Percentiles rank a stretch among this genome's conserved stretches.
Conservation (phyloP, 2,113 vertebrate species). For the Symphodus melops region DNA sequence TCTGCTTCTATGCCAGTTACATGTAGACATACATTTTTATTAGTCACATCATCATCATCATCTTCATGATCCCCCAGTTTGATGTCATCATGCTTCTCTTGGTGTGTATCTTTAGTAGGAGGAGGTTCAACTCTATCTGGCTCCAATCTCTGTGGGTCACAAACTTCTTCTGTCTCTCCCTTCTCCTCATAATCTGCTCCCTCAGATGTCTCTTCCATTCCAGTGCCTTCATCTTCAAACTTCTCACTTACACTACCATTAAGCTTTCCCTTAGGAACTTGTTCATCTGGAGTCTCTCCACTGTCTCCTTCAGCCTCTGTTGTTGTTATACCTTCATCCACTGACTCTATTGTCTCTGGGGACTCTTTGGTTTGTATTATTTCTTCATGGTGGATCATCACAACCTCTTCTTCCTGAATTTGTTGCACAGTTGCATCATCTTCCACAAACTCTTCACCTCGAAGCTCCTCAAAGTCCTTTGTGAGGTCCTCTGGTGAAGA, state of each 20-base stretch:
- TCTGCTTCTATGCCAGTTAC: slow-evolving; percentile 83
- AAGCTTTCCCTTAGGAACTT: slow-evolving; percentile 85
- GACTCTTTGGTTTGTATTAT: slow-evolving; percentile 87
- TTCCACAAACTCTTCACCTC: slow-evolving; percentile 86
- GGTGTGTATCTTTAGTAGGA: slow-evolving; percentile 68
- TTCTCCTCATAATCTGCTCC: slow-evolving; percentile 93
- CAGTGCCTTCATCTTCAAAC: slow-evolving; percentile 94
- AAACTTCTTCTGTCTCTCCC: slow-evolving; percentile 91
- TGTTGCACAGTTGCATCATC: slow-evolving; percentile 82
- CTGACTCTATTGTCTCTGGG: slow-evolving; percentile 86
- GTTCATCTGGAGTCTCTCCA: slow-evolving; percentile 90
- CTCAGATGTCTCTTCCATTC: slow-evolving; percentile 91
- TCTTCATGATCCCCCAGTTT: slow-evolving; percentile 75
- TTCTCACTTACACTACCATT: slow-evolving; percentile 86
- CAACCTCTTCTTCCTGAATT: slow-evolving; percentile 76
- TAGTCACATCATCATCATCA: slow-evolving; percentile 76
- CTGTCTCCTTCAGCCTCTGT: slow-evolving; percentile 93
- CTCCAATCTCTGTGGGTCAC: slow-evolving; percentile 84
- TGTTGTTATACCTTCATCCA: slow-evolving; percentile 94
- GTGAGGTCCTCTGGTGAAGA: slow-evolving; percentile 97
- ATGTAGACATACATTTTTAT: slow-evolving; percentile 66
- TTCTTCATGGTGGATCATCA: slow-evolving; percentile 78
- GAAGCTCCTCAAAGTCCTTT: slow-evolving; percentile 94
- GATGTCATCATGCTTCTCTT: slow-evolving; percentile 11
- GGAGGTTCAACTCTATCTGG: slow-evolving; percentile 65